Base-by-base conservation (phyloP, 2,113 vertebrate genomes). In the Ctenomys sociabilis region DNA sequence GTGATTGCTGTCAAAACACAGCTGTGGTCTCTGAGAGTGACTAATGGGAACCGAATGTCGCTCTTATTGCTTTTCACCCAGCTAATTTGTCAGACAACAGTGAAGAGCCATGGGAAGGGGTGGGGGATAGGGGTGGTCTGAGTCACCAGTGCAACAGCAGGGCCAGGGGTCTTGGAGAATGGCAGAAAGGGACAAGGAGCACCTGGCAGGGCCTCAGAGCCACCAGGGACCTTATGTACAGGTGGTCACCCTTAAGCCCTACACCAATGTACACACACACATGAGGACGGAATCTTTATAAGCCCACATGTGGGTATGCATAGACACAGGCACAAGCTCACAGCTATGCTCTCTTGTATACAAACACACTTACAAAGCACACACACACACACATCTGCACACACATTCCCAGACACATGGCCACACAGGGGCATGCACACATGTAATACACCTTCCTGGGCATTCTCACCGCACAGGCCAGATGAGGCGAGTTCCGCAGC, bases 1-100 rank as follows among this genome's bases (percentile, higher is more conserved):
- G 66, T 80, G 91, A 77, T n/a, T 75, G 90, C 94, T 95, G 94
- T 97, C 94, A 85, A 32, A 77, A 24, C 54, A 21, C 95, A 78
- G 95, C 93, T 61, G 78, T 7, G 5, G 3, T 11, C 13, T 77
- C 63, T 3, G 78, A 11, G 61, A 61, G 82, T 95, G 91, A 95
- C 88, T 94, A 75, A 97, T 28, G 49, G 84, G 80, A 77, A 8
- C 89, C 35, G 88, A 94, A 84, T 26, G 57, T 43, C 43, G 9
- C 70, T 49, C 54, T 92, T n/a, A 70, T 7, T 93, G 95, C 88
- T 78, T 85, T 91, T 32, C 88, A 49, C 85, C 11, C 2, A 1
- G 94, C 75, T 94, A n/a, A 91, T 96, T 52, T 96, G 96, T 90
- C 75, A 73, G 87, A 83, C 49, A 22, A 22, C 57, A 7, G 70